phyloP scores from a whole-genome alignment of 1,140 invertebrate genomes.

The Drosophila mauritiana region DNA sequence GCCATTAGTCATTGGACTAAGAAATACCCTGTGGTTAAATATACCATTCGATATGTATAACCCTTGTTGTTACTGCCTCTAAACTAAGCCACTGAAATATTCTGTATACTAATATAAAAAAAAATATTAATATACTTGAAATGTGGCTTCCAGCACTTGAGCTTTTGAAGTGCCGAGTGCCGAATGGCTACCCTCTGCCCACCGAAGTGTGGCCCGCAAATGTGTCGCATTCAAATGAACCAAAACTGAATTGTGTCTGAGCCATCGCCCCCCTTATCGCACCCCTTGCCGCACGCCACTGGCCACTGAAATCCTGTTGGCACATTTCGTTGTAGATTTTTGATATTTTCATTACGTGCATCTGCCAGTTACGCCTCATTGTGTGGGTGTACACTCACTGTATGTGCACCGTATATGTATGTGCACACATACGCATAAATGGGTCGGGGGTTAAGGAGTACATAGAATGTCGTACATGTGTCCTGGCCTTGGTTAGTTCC shows the following conservation, averaged over 20 bases:
- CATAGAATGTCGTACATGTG: conserved; percentile 72
- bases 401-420: not conserved
- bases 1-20: not conserved
- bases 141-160: not conserved
- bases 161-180: not conserved
- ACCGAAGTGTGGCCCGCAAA: conserved; percentile 38
- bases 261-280: conserved; percentile 9
- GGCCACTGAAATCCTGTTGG: conserved; percentile 52
- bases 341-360: conserved; percentile 82
- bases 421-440: not conserved
- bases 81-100: not conserved
- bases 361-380: conserved; percentile 66
- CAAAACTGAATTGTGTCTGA: conserved; percentile 62
- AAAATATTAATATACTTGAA: not conserved
- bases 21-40: conserved; percentile 1
- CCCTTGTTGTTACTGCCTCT: not conserved
- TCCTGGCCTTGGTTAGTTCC: conserved; percentile 37
- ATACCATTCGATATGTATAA: too few relatives aligned
- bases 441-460: conserved; percentile 22
- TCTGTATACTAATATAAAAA: not conserved
- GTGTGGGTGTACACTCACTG: conserved; percentile 8
- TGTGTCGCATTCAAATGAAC: conserved; percentile 75
- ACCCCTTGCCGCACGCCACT: conserved; percentile 2
- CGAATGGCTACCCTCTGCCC: conserved; percentile 10
- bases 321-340: conserved; percentile 77